Base-by-base conservation (phyloP, 2,888 invertebrate species). In the Calameuta idolon region DNA sequence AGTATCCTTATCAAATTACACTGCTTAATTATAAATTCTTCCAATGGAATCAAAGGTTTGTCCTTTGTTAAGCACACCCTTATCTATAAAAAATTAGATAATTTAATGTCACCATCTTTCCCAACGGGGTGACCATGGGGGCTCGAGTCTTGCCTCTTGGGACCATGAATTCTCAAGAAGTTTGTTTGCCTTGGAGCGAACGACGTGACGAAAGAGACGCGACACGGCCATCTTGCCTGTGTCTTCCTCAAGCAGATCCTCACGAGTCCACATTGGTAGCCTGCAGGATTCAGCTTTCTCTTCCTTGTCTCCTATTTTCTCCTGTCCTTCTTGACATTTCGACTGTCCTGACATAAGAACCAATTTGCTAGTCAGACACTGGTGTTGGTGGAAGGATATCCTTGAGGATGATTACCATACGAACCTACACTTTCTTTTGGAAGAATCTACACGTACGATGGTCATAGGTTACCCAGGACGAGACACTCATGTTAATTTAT, bases 181-280 rank as follows among this genome's bases (percentile, higher is more conserved):
- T 88, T 89, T 89, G 87, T 89, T 89, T 89, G 87, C 82, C 81
- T 87, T 87, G 84, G 81, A 77, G 83, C 83, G 86, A 89, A 87
- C 86, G 85, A 86, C 81, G 87, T 85, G 89, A 84, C 85, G 89
- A 90, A 84, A 87, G 89, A 89, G 85, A 85, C 82, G 87, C 87
- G 85, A 84, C 87, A 83, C 85, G 81, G 86, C 85, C 87, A 87
- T 88, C 86, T 88, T 86, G 83, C 83, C 84, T 84, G 81, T 83
- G 79, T 79, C 77, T 76, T 69, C 69, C 12, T 31, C 15, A 37
- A 35, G 74, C 74, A 71, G 31, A 71, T 71, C 71, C 71, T 71
- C 71, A 34, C 71, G 31, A 34, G 33, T 34, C 9, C 12, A 30
- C 31, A 34, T 34, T 71, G 31, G 71, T 23, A 34, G 34, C 31